Percentiles rank a stretch among this genome's conserved stretches.
These are phyloP conservation scores for Brachypteracias leptosomus DNA, from an alignment of 2,113 vertebrate genomes.

Conservation along the genomic window DNA sequence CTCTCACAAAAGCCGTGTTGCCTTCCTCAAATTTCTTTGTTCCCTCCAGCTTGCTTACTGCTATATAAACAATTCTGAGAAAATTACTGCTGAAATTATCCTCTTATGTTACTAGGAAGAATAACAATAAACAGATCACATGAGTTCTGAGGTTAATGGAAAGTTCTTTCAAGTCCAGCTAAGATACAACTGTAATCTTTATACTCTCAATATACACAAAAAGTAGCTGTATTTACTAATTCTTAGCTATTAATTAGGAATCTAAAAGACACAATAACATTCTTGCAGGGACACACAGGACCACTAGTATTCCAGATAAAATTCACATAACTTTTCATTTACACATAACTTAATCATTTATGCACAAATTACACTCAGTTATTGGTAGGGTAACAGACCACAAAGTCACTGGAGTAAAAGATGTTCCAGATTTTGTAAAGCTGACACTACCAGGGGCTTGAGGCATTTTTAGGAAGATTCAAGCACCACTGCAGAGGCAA, in stretches of 20 bases:
- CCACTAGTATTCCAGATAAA: background rate
- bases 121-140: background rate
- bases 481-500: background rate
- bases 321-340: background rate
- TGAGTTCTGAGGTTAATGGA: background rate
- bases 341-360: background rate
- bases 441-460: background rate
- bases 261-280: background rate
- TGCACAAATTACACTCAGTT: background rate
- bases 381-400: no score
- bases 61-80: background rate
- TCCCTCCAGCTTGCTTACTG: background rate
- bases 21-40: background rate
- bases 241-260: background rate
- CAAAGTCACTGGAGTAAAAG: background rate
- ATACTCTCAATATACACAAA: background rate
- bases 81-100: background rate
- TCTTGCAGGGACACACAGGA: background rate
- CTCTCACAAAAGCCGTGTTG: background rate
- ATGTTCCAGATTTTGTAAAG: background rate
- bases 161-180: background rate
- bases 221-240: background rate
- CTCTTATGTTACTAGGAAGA: background rate
- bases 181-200: background rate
- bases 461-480: background rate